Evolutionary conservation across 2,113 vertebrate species (phyloP), one percentile per base, ranked within the genome.

Genomic region (Pygoscelis antarcticus): DNA sequence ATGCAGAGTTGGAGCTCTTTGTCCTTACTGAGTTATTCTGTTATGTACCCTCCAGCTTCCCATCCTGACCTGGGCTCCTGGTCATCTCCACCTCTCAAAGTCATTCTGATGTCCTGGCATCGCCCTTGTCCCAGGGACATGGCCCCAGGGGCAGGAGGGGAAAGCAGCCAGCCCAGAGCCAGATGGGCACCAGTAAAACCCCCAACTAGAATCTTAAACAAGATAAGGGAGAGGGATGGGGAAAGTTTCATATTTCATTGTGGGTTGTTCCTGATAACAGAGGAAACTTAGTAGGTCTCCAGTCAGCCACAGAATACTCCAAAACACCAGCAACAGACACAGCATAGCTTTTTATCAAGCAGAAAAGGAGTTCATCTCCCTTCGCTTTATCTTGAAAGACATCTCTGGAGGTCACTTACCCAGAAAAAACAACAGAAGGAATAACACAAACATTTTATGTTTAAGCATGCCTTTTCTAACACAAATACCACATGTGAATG

Each of bases 401-500:
- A 44, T 20, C 11, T 49, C 51, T 46, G 0, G 1, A 74, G 54
- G 46, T 78, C 40, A 38, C 22, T 32, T 14, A 55, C 40, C 46
- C 78, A 40, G 27, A 58, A 66, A 78, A 90, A 68, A 10, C 61
- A 71, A 11, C 51, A 68, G 66, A 47, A 70, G 7, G 23, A 72
- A 5, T 5, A 12, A 29, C 49, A 68, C 64, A 47, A 81, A 65
- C 10, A 9, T 3, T 29, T 88, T 11, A 6, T 9, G 16, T 11
- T 47, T 19, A 42, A 23, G 13, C 2, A 1, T 30, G 57, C 9
- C 32, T 83, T 72, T 62, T 80, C 23, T 27, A 21, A 46, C 71
- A 62, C 1, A 57, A 75, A 66, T 7, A 26, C 20, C 61, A 13
- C 0, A 0, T 1, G 2, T 20, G 46, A 46, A 40, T 4, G 12